A percentile compares a stretch with the other conserved stretches of the same genome.
These are phyloP conservation scores for Tachysurus vachellii DNA, from an alignment of 2,113 vertebrate species.

Conservation along the genomic window DNA sequence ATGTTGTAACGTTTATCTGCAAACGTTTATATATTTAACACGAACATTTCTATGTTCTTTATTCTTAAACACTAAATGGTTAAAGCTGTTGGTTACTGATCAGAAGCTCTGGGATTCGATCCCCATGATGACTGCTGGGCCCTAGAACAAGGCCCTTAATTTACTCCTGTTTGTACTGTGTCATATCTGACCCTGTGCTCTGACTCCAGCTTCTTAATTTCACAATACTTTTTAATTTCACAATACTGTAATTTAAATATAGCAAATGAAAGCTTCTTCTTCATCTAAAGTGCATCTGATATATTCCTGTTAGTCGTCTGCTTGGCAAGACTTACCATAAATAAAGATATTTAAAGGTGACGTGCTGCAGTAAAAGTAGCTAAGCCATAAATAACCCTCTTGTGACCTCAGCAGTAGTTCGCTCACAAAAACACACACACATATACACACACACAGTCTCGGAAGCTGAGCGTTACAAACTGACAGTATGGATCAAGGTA, in stretches of 20 bases:
- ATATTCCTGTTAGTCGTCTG: constrained; percentile 23
- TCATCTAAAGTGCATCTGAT: constrained; percentile 2
- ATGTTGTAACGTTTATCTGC: too few relatives aligned
- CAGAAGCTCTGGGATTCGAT: too few relatives aligned
- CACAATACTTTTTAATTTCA: too few relatives aligned
- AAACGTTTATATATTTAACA: background rate
- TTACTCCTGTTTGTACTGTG: too few relatives aligned
- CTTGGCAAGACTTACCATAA: constrained; percentile 29
- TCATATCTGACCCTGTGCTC: too few relatives aligned
- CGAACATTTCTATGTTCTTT: background rate
- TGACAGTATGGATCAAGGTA: constrained; percentile 47
- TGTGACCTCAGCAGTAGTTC: constrained; percentile 12
- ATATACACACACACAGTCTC: background rate
- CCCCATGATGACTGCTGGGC: too few relatives aligned
- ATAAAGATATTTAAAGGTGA: constrained; percentile 38
- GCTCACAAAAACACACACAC: constrained; percentile 3
- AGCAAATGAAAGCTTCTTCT: too few relatives aligned
- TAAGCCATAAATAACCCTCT: constrained; percentile 37
- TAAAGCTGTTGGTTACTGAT: too few relatives aligned
- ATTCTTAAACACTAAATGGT: background rate
- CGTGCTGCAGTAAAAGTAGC: constrained; percentile 38
- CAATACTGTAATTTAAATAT: too few relatives aligned
- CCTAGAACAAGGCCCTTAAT: too few relatives aligned
- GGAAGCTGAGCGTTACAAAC: constrained; percentile 21
- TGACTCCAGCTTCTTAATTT: too few relatives aligned